phyloP scores from a whole-genome alignment of 2,113 vertebrate genomes.

The Acrocephalus kingi region DNA sequence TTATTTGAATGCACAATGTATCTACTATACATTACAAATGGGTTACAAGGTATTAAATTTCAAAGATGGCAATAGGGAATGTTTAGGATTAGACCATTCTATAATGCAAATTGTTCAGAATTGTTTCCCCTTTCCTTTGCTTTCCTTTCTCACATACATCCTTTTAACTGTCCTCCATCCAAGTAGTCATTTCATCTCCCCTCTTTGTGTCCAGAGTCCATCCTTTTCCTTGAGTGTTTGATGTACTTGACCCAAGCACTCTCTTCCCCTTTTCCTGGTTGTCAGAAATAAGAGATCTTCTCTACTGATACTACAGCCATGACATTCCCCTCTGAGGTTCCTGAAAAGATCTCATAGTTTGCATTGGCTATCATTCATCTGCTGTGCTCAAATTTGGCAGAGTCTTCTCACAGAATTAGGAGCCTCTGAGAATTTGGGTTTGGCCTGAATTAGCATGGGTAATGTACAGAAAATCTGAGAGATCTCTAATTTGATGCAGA shows the following conservation, averaged over 20 bases:
- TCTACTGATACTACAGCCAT: neutral
- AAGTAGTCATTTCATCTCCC: neutral
- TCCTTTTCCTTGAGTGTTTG: neutral
- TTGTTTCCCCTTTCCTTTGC: neutral
- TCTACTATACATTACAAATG: neutral
- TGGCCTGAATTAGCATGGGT: neutral
- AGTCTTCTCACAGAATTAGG: neutral
- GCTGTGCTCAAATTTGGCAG: conserved; percentile 18
- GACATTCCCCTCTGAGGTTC: neutral
- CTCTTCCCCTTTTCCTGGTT: neutral
- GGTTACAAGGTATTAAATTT: neutral
- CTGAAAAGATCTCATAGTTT: conserved; percentile 22
- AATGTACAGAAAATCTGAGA: conserved; percentile 7
- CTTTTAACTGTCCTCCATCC: neutral
- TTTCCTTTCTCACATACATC: neutral
- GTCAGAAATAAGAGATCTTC: neutral
- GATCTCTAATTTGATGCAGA: conserved; percentile 23
- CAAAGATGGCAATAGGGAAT: neutral
- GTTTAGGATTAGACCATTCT: neutral
- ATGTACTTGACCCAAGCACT: neutral
- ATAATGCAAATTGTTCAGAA: neutral
- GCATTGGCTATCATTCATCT: neutral
- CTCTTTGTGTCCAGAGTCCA: neutral
- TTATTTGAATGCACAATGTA: neutral
- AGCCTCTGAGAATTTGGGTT: conserved; percentile 20